Evolutionary conservation across 2,888 invertebrate genomes (phyloP).

Genomic region (Diadegma fenestrale): DNA sequence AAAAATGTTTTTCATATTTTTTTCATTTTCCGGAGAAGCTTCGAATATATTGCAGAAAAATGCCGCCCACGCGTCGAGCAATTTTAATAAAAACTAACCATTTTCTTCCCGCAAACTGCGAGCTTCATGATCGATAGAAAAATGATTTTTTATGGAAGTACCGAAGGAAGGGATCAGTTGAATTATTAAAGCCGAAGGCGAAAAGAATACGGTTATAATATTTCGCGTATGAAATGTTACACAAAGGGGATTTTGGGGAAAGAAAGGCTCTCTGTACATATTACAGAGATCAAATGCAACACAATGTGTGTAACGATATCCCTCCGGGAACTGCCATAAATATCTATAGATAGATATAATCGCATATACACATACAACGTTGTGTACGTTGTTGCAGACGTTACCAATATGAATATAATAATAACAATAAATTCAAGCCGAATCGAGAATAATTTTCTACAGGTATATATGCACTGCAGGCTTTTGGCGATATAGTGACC

Average conservation of each 20-base stretch:
- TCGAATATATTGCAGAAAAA: background rate
- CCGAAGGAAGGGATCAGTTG: slow-evolving; percentile 37
- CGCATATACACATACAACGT: slow-evolving; percentile 1
- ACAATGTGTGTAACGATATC: slow-evolving; percentile 45
- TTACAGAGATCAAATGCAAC: slow-evolving; percentile 24
- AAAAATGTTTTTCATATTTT: background rate
- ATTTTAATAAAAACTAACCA: background rate
- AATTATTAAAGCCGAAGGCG: slow-evolving; percentile 51
- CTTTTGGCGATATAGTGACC: slow-evolving; percentile 41
- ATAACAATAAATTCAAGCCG: slow-evolving; percentile 43
- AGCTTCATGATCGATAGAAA: background rate
- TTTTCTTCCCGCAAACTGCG: background rate
- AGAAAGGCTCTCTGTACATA: slow-evolving; percentile 48
- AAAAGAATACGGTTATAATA: slow-evolving; percentile 72
- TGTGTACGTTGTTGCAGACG: slow-evolving; percentile 2
- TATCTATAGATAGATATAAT: slow-evolving; percentile 11
- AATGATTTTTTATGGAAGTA: background rate
- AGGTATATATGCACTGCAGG: slow-evolving; percentile 15
- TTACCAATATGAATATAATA: slow-evolving; percentile 51
- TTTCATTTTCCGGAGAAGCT: background rate
- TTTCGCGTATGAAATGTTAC: slow-evolving; percentile 66
- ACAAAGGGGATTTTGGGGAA: slow-evolving; percentile 54
- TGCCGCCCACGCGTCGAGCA: background rate
- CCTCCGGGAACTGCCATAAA: slow-evolving; percentile 45
- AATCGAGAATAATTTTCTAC: slow-evolving; percentile 33